Base-by-base conservation (phyloP, 1,140 invertebrate species). In the Drosophila auraria region DNA sequence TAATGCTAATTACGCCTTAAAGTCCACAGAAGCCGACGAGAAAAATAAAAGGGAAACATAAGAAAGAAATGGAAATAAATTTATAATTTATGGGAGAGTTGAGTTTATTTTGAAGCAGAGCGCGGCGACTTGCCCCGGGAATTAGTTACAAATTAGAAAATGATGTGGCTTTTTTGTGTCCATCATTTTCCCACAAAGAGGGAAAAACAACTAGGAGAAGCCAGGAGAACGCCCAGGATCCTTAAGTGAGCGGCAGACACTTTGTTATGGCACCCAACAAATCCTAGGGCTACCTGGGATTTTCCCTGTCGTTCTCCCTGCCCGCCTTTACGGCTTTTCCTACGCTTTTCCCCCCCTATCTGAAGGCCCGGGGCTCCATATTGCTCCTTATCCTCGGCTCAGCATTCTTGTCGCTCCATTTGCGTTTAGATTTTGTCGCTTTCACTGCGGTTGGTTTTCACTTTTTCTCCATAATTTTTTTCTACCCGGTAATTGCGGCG, bases 81-180 rank as follows among this genome's bases (percentile, higher is more conserved):
- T 61, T 53, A 73, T 73, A 73, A 73, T 73, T 73, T 73, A 73
- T 73, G 68, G 47, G 47, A 73, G 70, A 73, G 42, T 73, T 61
- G 69, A 73, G 59, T 73, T 73, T 73, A 73, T 44, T 61, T 53
- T n/a, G 53, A 60, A 72, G 45, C 51, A 36, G 45, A 12, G 8
- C 7, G 20, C 25, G 25, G 33, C 50, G 38, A 44, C 50, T 45
- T 64, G 53, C 17, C 58, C 47, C 5, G 54, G 51, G 57, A 80
- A 83, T 87, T 81, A 69, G 78, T 80, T 81, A 89, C 78, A 87
- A 87, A 87, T 87, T 80, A 75, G 62, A 78, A 87, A 89, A 87
- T 82, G 75, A 87, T 87, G 77, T 53, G 47, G 42, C 40, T 30
- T 66, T 36, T 36, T 36, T 20, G 17, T 53, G 71, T 73, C 68